phyloP scores from a whole-genome alignment of 92 coral and sea anemone species.

The Montipora capitata region DNA sequence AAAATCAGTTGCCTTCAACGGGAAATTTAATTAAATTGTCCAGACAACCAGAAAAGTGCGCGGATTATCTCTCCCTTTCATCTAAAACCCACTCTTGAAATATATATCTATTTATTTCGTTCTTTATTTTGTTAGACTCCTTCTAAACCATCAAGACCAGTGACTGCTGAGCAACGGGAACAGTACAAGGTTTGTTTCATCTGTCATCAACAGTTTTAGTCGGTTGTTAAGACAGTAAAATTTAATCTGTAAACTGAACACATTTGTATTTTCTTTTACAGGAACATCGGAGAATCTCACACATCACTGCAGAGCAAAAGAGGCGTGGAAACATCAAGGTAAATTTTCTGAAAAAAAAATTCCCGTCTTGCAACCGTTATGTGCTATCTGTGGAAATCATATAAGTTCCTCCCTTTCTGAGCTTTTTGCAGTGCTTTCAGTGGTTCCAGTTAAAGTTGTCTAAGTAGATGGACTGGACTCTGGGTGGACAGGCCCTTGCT shows the following conservation, averaged over 20 bases:
- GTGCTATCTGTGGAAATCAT: no score
- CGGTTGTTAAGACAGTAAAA: neutral
- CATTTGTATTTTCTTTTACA: slow-evolving; percentile 14
- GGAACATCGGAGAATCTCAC: slow-evolving; percentile 97
- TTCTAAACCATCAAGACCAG: slow-evolving; percentile 70
- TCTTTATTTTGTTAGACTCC: slow-evolving; percentile 43
- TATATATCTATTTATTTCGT: no score
- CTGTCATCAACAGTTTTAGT: neutral
- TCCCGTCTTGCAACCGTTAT: no score
- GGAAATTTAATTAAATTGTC: neutral
- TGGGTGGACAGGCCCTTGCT: no score
- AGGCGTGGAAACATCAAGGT: slow-evolving; percentile 97
- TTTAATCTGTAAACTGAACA: neutral
- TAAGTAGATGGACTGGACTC: no score
- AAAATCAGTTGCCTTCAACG: no score
- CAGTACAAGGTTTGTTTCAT: slow-evolving; percentile 70
- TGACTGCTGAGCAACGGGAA: slow-evolving; percentile 67
- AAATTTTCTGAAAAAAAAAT: neutral
- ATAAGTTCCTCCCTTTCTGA: no score
- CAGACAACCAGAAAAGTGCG: no score
- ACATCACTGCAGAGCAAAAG: slow-evolving; percentile 98
- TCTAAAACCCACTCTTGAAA: no score
- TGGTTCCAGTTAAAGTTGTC: no score
- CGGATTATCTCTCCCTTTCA: no score
- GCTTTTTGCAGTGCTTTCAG: no score